Percentiles rank a stretch among this genome's conserved stretches.
phyloP scores from a whole-genome alignment of 2,888 invertebrate species.

The Thymelicus acteon region DNA sequence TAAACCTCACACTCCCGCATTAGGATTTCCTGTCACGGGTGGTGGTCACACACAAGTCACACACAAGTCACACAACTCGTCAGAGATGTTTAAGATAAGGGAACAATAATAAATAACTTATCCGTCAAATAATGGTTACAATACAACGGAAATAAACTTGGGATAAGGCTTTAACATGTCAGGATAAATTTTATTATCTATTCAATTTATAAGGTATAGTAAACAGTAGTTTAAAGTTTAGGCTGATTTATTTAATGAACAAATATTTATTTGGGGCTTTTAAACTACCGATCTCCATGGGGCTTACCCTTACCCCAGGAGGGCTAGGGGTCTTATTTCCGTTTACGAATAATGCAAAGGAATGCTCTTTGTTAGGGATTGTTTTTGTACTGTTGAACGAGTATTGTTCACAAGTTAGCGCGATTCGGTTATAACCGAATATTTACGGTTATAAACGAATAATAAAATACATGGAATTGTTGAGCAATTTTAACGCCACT shows the following conservation, averaged over 20 bases:
- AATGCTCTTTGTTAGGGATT: conserved; percentile 19
- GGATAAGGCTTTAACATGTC: background rate
- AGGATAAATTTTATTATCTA: too few relatives aligned
- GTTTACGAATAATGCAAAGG: conserved; percentile 19
- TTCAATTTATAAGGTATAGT: too few relatives aligned
- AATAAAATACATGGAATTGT: conserved; percentile 14
- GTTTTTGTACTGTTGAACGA: conserved; percentile 22
- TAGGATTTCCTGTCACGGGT: background rate
- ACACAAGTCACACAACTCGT: background rate
- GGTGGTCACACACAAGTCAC: background rate
- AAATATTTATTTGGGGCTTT: background rate
- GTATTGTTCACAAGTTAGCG: conserved; percentile 6
- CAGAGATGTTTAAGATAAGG: background rate
- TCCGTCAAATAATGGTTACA: background rate
- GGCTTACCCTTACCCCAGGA: background rate
- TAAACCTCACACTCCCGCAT: background rate
- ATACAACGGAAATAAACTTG: background rate
- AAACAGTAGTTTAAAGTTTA: too few relatives aligned
- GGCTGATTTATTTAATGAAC: background rate
- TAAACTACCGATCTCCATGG: background rate
- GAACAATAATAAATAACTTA: background rate
- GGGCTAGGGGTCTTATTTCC: background rate
- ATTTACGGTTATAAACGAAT: background rate
- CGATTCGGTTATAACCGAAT: conserved; percentile 1
- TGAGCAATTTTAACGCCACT: background rate